phyloP scores from a whole-genome alignment of 2,888 invertebrate species.

The Willowsia nigromaculata region DNA sequence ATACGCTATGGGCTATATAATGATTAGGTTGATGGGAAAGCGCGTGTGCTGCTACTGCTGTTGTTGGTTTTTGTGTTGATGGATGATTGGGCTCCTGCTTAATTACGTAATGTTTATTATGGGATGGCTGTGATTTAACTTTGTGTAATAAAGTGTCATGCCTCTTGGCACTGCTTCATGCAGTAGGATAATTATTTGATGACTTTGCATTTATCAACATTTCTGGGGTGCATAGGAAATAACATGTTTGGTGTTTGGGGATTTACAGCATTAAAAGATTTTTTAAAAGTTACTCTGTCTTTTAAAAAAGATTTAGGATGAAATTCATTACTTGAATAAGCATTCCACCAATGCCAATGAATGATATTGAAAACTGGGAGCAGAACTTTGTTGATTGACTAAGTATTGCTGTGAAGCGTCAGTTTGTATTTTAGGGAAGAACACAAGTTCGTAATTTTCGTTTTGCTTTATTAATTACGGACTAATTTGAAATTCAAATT shows the following conservation, averaged over 20 bases:
- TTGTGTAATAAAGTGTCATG: slow-evolving; percentile 14
- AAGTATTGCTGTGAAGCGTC: too few relatives aligned
- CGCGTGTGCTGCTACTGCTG: neutral
- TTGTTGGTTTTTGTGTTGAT: neutral
- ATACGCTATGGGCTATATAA: neutral
- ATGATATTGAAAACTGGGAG: too few relatives aligned
- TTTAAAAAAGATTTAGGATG: too few relatives aligned
- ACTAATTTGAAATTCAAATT: neutral
- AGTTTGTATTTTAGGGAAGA: too few relatives aligned
- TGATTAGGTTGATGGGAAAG: neutral
- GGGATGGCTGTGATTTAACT: neutral
- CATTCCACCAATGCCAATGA: too few relatives aligned
- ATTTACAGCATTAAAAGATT: too few relatives aligned
- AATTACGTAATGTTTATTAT: slow-evolving; percentile 9
- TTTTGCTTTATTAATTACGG: neutral
- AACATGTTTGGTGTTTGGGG: too few relatives aligned
- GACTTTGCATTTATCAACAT: neutral
- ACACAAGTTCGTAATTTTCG: neutral
- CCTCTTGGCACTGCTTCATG: neutral
- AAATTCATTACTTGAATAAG: too few relatives aligned
- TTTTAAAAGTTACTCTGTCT: too few relatives aligned
- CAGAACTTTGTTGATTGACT: too few relatives aligned
- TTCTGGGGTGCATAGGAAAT: neutral
- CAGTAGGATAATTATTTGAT: neutral
- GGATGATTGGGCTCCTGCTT: neutral